These are phyloP conservation scores for Sus cebifrons DNA, from an alignment of 2,797 vertebrate genomes.

Conservation along the genomic window DNA sequence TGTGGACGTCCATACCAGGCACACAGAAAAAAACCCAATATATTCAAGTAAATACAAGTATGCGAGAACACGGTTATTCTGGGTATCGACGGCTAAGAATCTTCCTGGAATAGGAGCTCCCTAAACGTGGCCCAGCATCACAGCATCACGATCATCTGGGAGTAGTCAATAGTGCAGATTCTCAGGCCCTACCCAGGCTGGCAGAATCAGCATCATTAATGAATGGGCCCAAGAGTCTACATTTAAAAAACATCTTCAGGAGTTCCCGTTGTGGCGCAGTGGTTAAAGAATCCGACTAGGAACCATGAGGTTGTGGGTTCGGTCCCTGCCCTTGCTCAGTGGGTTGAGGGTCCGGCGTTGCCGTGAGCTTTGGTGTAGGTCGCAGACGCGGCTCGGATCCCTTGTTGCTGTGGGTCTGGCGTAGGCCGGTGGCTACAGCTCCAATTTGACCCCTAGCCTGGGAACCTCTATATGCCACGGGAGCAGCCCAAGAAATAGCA, in stretches of 20 bases:
- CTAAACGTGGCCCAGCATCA: background rate
- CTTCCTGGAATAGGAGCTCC: background rate
- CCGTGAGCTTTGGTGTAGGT: no score
- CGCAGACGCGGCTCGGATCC: no score
- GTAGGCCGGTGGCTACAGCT: no score
- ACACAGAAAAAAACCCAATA: background rate
- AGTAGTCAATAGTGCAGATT: background rate
- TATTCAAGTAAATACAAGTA: conserved; percentile 20
- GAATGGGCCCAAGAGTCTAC: background rate
- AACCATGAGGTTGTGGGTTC: no score
- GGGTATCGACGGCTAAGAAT: background rate
- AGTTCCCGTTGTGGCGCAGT: no score
- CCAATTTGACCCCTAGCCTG: no score
- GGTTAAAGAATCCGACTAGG: no score
- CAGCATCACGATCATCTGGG: background rate
- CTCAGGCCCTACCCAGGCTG: background rate
- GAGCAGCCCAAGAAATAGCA: no score
- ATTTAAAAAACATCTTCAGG: background rate
- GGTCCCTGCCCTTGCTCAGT: no score
- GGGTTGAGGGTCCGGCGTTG: no score
- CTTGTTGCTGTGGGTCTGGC: no score
- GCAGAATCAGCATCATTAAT: background rate
- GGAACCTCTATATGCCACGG: no score
- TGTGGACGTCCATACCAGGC: background rate
- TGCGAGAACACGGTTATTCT: background rate